Conservation (phyloP, 2,888 invertebrate species). For the Leptinotarsa juncta region DNA sequence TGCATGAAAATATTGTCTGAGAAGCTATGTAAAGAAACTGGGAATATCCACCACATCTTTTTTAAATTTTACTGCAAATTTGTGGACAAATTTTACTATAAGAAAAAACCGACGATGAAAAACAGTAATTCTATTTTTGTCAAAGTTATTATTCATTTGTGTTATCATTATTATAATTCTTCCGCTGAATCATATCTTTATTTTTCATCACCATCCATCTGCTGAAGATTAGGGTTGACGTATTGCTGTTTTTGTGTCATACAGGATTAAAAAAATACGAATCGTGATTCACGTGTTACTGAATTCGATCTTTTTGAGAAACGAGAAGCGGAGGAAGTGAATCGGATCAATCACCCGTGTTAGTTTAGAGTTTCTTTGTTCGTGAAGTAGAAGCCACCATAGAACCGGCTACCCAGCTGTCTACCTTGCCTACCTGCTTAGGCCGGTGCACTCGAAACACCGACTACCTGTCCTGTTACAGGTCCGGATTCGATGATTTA, state of each 20-base stretch:
- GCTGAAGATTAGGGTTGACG: neutral
- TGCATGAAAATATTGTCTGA: too few species aligned
- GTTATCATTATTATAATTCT: too few species aligned
- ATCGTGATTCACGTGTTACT: conserved; percentile 33
- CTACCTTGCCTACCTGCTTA: conserved; percentile 50
- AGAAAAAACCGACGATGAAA: too few species aligned
- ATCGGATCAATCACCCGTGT: conserved; percentile 43
- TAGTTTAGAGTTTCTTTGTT: conserved; percentile 44
- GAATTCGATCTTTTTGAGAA: conserved; percentile 25
- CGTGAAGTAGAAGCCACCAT: conserved; percentile 37
- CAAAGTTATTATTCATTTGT: too few species aligned
- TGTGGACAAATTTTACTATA: too few species aligned
- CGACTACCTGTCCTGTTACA: conserved; percentile 36
- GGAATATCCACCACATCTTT: too few species aligned
- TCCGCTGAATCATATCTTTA: neutral
- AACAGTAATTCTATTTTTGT: too few species aligned
- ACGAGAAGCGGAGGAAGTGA: conserved; percentile 29
- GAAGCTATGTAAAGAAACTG: too few species aligned
- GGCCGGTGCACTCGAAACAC: conserved; percentile 28
- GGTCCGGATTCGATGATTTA: conserved; percentile 24
- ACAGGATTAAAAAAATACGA: conserved; percentile 7
- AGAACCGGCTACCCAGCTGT: conserved; percentile 53
- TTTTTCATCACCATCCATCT: neutral
- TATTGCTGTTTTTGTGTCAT: neutral
- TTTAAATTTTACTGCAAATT: too few species aligned